Percentiles rank a stretch among this genome's conserved stretches.
phyloP scores from a whole-genome alignment of 2,113 vertebrate species.

The Pagrus major region DNA sequence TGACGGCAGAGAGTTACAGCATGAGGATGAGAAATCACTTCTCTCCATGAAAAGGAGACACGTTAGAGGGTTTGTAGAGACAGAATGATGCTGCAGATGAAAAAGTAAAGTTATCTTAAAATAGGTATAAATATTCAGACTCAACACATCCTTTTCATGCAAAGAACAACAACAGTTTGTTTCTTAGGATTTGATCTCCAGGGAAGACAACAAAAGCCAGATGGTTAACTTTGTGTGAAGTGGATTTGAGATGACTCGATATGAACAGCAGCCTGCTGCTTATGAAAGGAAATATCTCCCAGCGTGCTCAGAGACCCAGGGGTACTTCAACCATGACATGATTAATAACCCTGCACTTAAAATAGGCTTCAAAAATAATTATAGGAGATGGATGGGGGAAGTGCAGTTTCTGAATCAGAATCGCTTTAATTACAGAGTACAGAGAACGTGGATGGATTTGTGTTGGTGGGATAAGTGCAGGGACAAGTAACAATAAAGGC shows the following conservation, averaged over 20 bases:
- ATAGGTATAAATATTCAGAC: background rate
- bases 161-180: background rate
- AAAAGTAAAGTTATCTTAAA: background rate
- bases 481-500: conserved; percentile 5
- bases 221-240: conserved; percentile 26
- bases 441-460: conserved; percentile 8
- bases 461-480: conserved; percentile 32
- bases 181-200: conserved; percentile 13
- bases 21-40: background rate
- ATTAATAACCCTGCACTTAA: conserved; percentile 59
- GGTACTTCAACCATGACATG: conserved; percentile 40
- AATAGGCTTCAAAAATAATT: conserved; percentile 54
- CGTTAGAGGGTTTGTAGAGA: background rate
- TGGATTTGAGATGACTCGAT: conserved; percentile 2
- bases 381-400: conserved; percentile 28
- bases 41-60: background rate
- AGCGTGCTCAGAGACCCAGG: conserved; percentile 24
- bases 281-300: conserved; percentile 38
- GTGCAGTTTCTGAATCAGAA: conserved; percentile 18
- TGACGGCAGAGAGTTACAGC: conserved; percentile 9
- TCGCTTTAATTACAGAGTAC: conserved; percentile 39
- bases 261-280: background rate
- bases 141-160: background rate
- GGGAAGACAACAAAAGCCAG: conserved; percentile 28
- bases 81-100: background rate